Base-by-base conservation (phyloP, 2,888 invertebrate species). In the Aspidiotus rigidus region DNA sequence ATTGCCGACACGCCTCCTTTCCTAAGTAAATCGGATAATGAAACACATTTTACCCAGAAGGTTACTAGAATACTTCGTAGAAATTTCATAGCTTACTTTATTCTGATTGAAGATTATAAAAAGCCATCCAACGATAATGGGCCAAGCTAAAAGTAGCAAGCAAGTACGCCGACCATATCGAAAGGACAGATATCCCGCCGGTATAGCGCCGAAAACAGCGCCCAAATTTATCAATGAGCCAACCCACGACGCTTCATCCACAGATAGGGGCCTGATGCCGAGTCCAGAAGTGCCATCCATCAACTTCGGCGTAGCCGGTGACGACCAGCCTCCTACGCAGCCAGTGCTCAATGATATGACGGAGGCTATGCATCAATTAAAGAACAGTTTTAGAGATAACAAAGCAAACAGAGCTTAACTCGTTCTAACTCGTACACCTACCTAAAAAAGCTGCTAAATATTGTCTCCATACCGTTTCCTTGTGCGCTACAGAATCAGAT, bases 171-270 rank as follows among this genome's bases (percentile, higher is more conserved):
- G 79, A 8, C 91, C 89, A n/a, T 86, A 78, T 74, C 81, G 82
- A 76, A 89, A 86, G 0, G 88, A 87, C 9, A 74, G 55, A 39
- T 75, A 75, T 0, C 92, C 91, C 0, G 86, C 84, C 0, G 90
- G 88, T 2, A 91, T 76, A 0, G 92, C 90, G 2, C 87, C 85
- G n/a, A 75, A 76, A 61, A 86, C 79, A n/a, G 88, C 86, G 41
- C 89, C 89, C 62, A 88, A 76, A 0, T 88, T 84, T 56, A 88
- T 80, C 55, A 88, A 77, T 2, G 87, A 87, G 1, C 86, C 86
- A 70, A 90, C 83, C 89, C 89, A 89, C 8, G 88, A 86, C 73
- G 83, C 82, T 75, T 88, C 81, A 42, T 83, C 82, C 0, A 79
- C 74, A 0, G 80, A 81, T 0, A 85, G 81, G 13, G 77, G 77